Evolutionary conservation across 2,888 invertebrate species (phyloP), one percentile per base, ranked within the genome.

Genomic region (Sialis lutaria): DNA sequence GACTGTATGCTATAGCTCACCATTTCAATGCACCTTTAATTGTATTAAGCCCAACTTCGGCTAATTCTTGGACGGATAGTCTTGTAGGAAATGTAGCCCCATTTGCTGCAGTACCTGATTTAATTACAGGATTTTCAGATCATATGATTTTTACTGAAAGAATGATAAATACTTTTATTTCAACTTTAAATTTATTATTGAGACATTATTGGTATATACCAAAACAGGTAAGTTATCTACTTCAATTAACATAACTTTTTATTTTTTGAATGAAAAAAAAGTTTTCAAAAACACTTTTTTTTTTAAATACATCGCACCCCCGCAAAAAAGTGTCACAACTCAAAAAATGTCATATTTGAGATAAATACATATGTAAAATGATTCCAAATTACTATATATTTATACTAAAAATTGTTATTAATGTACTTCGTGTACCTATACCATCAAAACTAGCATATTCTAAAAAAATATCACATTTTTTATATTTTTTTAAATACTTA

Each of bases 71-170:
- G 57, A 64, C 68, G 53, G 68, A 68, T 46, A 63, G 64, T 42
- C 62, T 65, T 50, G 63, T 69, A 58, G 72, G 69, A 2, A 59
- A 67, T 44, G 64, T 72, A 4, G 58, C 61, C 1, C 67, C 70
- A 1, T 65, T 65, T 55, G 67, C 73, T 0, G 67, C 67, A 55
- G 64, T 70, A 33, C 70, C 73, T 0, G 67, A 72, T 46, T 60
- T 64, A 6, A 64, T 65, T 49, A 52, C 66, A 44, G 58, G 63
- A 4, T 67, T 58, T 46, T 54, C 62, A 37, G 64, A 70, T 30
- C 57, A 57, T 44, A 70, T 72, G 61, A 70, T 61, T 37, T 75
- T 80, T 51, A 58, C 60, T 55, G 67, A 72, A 53, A 59, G 79
- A 51, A 41, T 74, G 1, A 57, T 64, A 30, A 79, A 77, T 54